Conservation (phyloP, 1,140 invertebrate species). For the Phthorimaea operculella region DNA sequence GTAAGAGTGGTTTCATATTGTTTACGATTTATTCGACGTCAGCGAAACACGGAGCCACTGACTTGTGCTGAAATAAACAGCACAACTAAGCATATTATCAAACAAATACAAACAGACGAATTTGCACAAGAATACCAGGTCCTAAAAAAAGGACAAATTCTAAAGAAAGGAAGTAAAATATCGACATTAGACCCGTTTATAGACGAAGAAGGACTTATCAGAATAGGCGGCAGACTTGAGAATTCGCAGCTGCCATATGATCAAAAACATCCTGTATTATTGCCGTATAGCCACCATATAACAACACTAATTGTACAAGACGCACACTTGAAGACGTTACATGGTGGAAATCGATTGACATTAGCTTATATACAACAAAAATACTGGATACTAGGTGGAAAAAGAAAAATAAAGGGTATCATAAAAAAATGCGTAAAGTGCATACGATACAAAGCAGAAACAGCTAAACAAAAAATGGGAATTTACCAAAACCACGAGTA, state of each 20-base stretch:
- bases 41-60: too few relatives aligned
- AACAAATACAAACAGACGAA: too few relatives aligned
- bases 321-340: constrained; percentile 24
- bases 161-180: too few relatives aligned
- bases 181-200: constrained; percentile 27
- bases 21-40: too few relatives aligned
- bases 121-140: too few relatives aligned
- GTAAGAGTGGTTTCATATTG: background rate
- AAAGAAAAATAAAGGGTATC: constrained; percentile 12
- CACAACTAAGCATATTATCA: too few relatives aligned
- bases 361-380: constrained; percentile 10
- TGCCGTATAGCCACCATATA: constrained; percentile 25
- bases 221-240: constrained; percentile 46
- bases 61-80: too few relatives aligned
- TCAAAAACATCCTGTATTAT: constrained; percentile 44
- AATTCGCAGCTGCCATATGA: constrained; percentile 27
- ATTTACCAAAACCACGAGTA: constrained; percentile 33
- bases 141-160: too few relatives aligned
- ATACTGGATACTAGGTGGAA: constrained; percentile 24
- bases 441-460: background rate
- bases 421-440: constrained; percentile 10
- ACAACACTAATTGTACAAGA: constrained; percentile 28
- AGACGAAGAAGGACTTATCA: constrained; percentile 33
- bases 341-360: constrained; percentile 23
- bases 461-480: constrained; percentile 29